Conservation (phyloP, 2,888 invertebrate species). For the Calephelis perditalis region DNA sequence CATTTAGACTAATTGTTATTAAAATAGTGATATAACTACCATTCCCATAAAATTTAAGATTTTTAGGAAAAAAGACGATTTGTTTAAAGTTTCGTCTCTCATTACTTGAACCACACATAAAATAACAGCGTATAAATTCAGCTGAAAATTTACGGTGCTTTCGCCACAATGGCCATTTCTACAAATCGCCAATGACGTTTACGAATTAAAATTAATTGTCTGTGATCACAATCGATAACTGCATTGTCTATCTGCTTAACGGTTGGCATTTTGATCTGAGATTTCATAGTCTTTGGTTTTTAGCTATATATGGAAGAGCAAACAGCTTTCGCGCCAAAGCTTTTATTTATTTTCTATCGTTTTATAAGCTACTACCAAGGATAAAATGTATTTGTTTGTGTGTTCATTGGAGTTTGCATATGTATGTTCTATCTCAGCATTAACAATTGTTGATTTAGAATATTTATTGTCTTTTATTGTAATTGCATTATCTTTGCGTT, state of each 20-base stretch:
- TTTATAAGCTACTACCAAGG: not conserved
- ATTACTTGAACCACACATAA: not conserved
- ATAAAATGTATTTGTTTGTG: not conserved
- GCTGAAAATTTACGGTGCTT: constrained; percentile 3
- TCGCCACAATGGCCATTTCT: constrained; percentile 12
- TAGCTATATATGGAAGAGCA: not conserved
- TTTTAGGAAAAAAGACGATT: no score
- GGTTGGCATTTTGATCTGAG: constrained; percentile 1
- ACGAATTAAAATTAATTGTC: constrained; percentile 14
- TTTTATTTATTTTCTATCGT: not conserved
- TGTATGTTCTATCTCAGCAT: not conserved
- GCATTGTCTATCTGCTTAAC: constrained; percentile 4
- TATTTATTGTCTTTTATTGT: no score
- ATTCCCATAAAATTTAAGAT: no score
- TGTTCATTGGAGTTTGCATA: not conserved
- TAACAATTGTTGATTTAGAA: not conserved
- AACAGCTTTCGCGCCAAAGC: not conserved
- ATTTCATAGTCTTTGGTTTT: not conserved
- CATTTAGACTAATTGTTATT: no score
- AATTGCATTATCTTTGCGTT: no score
- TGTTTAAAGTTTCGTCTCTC: not conserved
- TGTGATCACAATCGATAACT: constrained; percentile 10
- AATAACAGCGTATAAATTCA: constrained; percentile 4
- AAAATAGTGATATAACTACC: no score
- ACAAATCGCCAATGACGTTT: constrained; percentile 12